These are phyloP conservation scores for Neoitamus cyanurus DNA, from an alignment of 2,888 invertebrate species.

Conservation along the genomic window DNA sequence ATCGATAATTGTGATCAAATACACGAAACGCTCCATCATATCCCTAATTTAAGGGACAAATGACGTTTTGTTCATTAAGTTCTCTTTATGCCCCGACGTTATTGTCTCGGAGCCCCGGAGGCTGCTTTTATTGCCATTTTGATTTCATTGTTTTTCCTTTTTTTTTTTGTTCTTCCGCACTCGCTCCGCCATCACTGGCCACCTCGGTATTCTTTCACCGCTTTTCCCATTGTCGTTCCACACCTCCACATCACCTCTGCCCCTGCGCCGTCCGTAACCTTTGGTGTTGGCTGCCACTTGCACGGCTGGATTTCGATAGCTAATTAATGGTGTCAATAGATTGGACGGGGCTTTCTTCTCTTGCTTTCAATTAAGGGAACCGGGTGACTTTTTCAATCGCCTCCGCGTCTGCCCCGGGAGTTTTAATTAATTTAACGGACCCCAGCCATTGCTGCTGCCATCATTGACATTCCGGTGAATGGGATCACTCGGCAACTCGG, in stretches of 20 bases:
- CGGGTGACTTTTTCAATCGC: slow-evolving; percentile 14
- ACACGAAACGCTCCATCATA: slow-evolving; percentile 10
- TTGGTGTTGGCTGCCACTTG: slow-evolving; percentile 18
- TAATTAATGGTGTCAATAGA: slow-evolving; percentile 36
- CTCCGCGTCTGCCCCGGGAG: background rate
- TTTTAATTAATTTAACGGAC: slow-evolving; percentile 20
- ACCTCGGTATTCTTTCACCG: background rate
- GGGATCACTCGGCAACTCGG: background rate
- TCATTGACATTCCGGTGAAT: background rate
- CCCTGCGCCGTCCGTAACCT: background rate
- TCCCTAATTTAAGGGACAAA: slow-evolving; percentile 21
- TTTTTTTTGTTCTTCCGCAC: background rate
- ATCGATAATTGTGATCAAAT: slow-evolving; percentile 17
- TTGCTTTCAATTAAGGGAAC: slow-evolving; percentile 15
- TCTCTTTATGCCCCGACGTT: slow-evolving; percentile 2
- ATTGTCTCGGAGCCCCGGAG: background rate
- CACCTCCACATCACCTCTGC: background rate
- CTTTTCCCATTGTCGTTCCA: background rate
- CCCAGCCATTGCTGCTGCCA: background rate
- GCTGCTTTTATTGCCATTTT: background rate
- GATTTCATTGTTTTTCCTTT: background rate
- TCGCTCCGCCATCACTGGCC: background rate
- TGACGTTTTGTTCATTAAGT: slow-evolving; percentile 43
- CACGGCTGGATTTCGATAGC: slow-evolving; percentile 30
- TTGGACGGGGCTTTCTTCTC: slow-evolving; percentile 4